Percentiles rank a stretch among this genome's conserved stretches.
phyloP scores from a whole-genome alignment of 2,113 vertebrate genomes.

The Nerophis lumbriciformis region DNA sequence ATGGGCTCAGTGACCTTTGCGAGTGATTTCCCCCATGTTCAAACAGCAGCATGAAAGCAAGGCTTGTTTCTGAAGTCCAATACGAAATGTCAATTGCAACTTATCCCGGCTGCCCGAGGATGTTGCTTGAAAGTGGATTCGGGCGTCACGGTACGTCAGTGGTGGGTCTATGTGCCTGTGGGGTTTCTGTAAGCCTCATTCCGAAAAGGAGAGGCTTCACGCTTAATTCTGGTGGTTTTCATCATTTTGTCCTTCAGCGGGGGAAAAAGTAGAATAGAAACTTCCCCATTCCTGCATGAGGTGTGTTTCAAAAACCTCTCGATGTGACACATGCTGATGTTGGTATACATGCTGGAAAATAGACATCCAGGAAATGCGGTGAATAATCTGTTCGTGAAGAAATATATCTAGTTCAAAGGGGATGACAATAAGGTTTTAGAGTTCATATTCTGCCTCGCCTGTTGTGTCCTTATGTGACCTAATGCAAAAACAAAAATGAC shows the following conservation, averaged over 20 bases:
- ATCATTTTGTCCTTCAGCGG: neutral
- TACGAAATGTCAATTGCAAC: conserved; percentile 79
- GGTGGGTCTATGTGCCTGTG: conserved; percentile 40
- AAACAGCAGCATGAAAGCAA: conserved; percentile 78
- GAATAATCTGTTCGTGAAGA: conserved; percentile 32
- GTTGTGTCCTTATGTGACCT: neutral
- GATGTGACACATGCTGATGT: conserved; percentile 7
- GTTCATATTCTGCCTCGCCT: neutral
- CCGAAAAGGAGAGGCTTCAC: conserved; percentile 11
- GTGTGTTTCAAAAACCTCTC: conserved; percentile 2
- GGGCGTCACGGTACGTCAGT: conserved; percentile 65
- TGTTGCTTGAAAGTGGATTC: conserved; percentile 72
- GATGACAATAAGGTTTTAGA: neutral
- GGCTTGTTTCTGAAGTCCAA: conserved; percentile 76
- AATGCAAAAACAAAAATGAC: neutral
- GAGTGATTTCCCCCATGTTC: conserved; percentile 75
- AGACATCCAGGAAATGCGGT: conserved; percentile 29
- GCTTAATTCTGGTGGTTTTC: conserved; percentile 5
- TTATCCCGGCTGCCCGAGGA: conserved; percentile 72
- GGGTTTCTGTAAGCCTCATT: conserved; percentile 43
- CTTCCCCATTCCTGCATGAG: conserved; percentile 3
- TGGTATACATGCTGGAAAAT: conserved; percentile 16
- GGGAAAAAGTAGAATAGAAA: neutral
- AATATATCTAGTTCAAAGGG: conserved; percentile 23
- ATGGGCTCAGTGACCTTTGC: conserved; percentile 79